Percentiles rank a stretch among this genome's conserved stretches.
Conservation (phyloP, 2,888 invertebrate species). For the Meliscaeva auricollis region DNA sequence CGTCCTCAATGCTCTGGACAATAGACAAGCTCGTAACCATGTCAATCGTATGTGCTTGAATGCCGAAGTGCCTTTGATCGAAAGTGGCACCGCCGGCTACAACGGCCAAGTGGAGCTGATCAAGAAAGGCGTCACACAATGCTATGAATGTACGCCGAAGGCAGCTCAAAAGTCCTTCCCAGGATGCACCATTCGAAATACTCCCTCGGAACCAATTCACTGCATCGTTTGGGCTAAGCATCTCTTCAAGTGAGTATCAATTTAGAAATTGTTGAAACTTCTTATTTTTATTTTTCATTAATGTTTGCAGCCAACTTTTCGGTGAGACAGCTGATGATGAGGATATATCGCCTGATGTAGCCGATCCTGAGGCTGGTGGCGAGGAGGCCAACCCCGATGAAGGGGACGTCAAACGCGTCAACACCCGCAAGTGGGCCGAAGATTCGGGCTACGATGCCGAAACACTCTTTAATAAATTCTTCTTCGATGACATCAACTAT, state of each 20-base stretch:
- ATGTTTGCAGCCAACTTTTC: slow-evolving; percentile 92
- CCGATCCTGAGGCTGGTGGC: slow-evolving; percentile 94
- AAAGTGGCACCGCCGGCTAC: slow-evolving; percentile 99
- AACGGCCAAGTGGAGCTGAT: slow-evolving; percentile 97
- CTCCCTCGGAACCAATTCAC: slow-evolving; percentile 99
- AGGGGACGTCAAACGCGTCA: slow-evolving; percentile 86
- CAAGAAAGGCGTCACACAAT: slow-evolving; percentile 94
- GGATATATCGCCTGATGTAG: slow-evolving; percentile 98
- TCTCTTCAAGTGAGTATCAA: slow-evolving; percentile 94
- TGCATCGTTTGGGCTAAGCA: slow-evolving; percentile 99
- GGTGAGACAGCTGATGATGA: slow-evolving; percentile 98
- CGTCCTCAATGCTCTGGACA: slow-evolving; percentile 98
- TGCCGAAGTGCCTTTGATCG: slow-evolving; percentile 96
- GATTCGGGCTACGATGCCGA: slow-evolving; percentile 92
- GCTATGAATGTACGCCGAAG: slow-evolving; percentile 98
- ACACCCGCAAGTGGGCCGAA: slow-evolving; percentile 96
- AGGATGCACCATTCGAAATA: slow-evolving; percentile 99
- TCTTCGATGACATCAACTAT: slow-evolving; percentile 97
- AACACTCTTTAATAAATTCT: slow-evolving; percentile 96
- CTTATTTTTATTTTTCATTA: not conserved
- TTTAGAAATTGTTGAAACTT: too few relatives aligned
- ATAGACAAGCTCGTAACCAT: slow-evolving; percentile 97
- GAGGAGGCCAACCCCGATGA: slow-evolving; percentile 46
- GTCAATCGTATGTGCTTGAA: slow-evolving; percentile 99
- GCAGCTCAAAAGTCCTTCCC: slow-evolving; percentile 96